Percentiles rank a stretch among this genome's conserved stretches.
Conservation (phyloP, 2,888 invertebrate genomes). For the Xiphydria camelus region DNA sequence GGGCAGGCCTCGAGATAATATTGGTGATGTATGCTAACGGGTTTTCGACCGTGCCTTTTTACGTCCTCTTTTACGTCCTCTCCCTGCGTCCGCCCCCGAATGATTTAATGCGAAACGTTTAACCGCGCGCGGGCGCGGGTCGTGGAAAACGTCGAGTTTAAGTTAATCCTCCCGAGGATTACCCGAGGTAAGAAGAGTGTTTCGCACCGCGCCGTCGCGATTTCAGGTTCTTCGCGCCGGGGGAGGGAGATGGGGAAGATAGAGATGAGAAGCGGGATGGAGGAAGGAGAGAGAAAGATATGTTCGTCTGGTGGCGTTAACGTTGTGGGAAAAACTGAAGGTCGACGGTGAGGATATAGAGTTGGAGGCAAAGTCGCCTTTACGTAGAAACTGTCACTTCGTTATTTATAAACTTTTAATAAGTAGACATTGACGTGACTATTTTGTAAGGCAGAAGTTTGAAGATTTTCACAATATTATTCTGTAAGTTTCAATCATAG, state of each 20-base stretch:
- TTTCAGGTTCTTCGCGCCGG: conserved; percentile 17
- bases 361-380: too few species aligned
- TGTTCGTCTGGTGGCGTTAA: too few species aligned
- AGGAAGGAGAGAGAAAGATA: not conserved
- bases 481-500: too few species aligned
- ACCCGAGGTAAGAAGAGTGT: conserved; percentile 23
- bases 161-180: conserved; percentile 25
- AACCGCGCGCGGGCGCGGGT: conserved; percentile 1
- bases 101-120: conserved; percentile 35
- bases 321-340: too few species aligned
- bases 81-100: conserved; percentile 25
- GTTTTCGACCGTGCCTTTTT: conserved; percentile 30
- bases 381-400: too few species aligned
- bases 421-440: too few species aligned
- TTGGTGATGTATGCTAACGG: conserved; percentile 53
- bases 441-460: too few species aligned
- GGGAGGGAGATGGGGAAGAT: conserved; percentile 4
- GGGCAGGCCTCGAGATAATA: conserved; percentile 49
- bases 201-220: conserved; percentile 17
- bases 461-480: too few species aligned
- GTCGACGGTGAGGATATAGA: too few species aligned
- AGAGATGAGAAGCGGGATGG: not conserved
- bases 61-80: conserved; percentile 31
- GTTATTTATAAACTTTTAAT: too few species aligned
- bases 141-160: conserved; percentile 19